These are phyloP conservation scores for Elaphurus davidianus DNA, from an alignment of 2,113 vertebrate species.

Conservation along the genomic window DNA sequence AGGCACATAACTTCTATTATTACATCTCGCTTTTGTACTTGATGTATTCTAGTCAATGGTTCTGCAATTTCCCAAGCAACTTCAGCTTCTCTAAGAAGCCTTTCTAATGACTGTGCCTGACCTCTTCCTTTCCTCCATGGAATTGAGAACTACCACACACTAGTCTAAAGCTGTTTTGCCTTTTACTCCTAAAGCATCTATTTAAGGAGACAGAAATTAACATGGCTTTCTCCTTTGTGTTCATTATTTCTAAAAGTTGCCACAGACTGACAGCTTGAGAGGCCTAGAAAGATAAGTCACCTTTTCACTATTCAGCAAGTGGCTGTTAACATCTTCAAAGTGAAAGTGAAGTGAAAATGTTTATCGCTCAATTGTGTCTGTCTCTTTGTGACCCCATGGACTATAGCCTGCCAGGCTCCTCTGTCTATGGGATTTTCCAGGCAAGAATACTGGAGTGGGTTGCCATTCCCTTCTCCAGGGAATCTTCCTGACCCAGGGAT, in stretches of 20 bases:
- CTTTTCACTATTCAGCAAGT: background rate
- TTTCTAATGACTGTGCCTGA: slow-evolving; percentile 72
- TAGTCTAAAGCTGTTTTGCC: slow-evolving; percentile 67
- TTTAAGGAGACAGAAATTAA: slow-evolving; percentile 40
- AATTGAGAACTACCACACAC: slow-evolving; percentile 64
- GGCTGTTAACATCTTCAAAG: background rate
- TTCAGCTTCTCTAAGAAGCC: slow-evolving; percentile 66
- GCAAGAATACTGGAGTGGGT: background rate
- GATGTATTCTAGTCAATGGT: slow-evolving; percentile 74
- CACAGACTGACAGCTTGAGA: background rate
- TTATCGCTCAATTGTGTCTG: background rate
- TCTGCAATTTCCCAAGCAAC: slow-evolving; percentile 78
- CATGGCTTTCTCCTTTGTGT: background rate
- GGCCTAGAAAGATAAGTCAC: background rate
- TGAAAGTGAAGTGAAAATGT: background rate
- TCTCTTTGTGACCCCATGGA: background rate
- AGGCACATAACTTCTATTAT: slow-evolving; percentile 78
- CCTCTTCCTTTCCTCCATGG: slow-evolving; percentile 69
- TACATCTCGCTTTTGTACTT: slow-evolving; percentile 75
- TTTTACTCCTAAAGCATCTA: slow-evolving; percentile 60
- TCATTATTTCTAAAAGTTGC: slow-evolving; percentile 27
- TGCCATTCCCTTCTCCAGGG: background rate
- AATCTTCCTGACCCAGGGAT: background rate
- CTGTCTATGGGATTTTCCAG: background rate
- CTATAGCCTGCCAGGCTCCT: background rate